These are phyloP conservation scores for Enteromius treurensis DNA, from an alignment of 2,797 vertebrate genomes.

Conservation along the genomic window DNA sequence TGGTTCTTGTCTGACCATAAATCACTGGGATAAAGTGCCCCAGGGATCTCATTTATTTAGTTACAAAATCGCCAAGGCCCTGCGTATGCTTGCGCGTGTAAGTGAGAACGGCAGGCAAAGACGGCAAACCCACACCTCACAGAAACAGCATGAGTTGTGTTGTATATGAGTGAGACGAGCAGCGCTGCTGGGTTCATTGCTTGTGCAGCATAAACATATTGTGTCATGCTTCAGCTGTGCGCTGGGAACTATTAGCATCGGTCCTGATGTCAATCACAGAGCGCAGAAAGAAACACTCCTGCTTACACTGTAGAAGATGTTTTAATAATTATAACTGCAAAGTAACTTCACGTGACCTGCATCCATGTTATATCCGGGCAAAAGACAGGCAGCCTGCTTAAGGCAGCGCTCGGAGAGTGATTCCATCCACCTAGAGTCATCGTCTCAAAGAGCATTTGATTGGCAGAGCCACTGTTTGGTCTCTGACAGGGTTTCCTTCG, in stretches of 20 bases:
- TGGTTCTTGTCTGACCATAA: conserved; percentile 81
- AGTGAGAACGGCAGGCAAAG: not conserved
- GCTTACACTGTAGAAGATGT: conserved; percentile 6
- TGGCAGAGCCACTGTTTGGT: conserved; percentile 64
- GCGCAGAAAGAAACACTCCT: not conserved
- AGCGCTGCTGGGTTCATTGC: conserved; percentile 58
- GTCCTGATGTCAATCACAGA: conserved; percentile 64
- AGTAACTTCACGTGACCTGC: conserved; percentile 7
- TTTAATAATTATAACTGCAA: conserved; percentile 20
- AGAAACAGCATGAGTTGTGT: conserved; percentile 26
- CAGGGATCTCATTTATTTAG: conserved; percentile 72
- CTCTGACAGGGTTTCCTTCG: conserved; percentile 51
- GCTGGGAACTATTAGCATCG: conserved; percentile 73
- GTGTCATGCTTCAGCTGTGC: conserved; percentile 64
- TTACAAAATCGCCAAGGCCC: conserved; percentile 57
- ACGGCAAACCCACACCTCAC: conserved; percentile 4
- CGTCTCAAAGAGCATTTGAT: conserved; percentile 60
- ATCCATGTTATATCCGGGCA: conserved; percentile 12
- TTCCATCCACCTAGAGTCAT: conserved; percentile 21
- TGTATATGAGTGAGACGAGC: conserved; percentile 49
- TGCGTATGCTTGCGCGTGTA: conserved; percentile 27
- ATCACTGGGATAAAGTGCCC: conserved; percentile 76
- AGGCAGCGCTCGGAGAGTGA: conserved; percentile 32
- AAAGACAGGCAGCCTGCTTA: conserved; percentile 14
- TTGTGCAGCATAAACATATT: conserved; percentile 72